These are phyloP conservation scores for Plebejus argus DNA, from an alignment of 2,888 invertebrate species.

Conservation along the genomic window DNA sequence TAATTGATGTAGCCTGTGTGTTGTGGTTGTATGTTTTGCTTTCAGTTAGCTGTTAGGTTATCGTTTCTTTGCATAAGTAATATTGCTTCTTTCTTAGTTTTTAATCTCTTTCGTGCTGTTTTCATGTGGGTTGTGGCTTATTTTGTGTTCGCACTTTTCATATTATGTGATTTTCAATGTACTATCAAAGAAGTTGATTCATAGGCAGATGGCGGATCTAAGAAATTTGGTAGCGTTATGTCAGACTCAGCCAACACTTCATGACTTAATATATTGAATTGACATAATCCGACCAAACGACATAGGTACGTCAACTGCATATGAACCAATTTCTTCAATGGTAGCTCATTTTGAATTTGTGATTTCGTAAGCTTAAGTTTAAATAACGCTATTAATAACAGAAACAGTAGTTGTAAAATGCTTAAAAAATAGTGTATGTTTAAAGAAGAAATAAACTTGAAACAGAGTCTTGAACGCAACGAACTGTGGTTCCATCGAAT, in stretches of 20 bases:
- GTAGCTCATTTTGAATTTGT: not conserved
- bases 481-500: conserved; percentile 5
- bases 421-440: not conserved
- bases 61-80: not conserved
- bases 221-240: too few species aligned
- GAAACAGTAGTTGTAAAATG: not conserved
- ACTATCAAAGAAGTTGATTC: not conserved
- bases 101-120: not conserved
- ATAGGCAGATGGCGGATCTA: not conserved
- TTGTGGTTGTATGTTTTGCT: not conserved
- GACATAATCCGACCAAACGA: too few species aligned
- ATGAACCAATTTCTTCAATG: not conserved
- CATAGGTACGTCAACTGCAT: too few species aligned
- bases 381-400: not conserved
- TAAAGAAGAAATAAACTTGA: not conserved
- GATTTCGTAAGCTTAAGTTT: not conserved
- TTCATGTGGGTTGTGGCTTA: not conserved
- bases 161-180: not conserved
- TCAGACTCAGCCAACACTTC: too few species aligned
- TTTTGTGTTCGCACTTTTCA: not conserved
- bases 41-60: not conserved
- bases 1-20: conserved; percentile 16
- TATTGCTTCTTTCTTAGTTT: not conserved
- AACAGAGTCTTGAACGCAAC: not conserved
- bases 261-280: too few species aligned